Percentiles rank a stretch among this genome's conserved stretches.
Conservation (phyloP, 1,140 invertebrate species). For the Drosophila leontia region DNA sequence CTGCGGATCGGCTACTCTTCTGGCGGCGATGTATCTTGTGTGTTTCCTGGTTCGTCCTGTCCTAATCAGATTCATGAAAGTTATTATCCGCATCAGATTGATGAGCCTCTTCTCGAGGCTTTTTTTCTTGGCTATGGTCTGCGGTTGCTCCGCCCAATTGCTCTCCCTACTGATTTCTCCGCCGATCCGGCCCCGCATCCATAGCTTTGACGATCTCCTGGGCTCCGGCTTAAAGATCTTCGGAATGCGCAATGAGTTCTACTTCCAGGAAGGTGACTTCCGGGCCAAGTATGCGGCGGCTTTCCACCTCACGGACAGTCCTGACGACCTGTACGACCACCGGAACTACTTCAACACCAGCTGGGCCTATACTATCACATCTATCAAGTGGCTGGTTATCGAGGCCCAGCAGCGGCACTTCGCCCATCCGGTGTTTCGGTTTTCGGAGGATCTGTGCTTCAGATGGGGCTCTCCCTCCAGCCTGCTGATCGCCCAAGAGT, state of each 20-base stretch:
- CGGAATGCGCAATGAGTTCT: conserved; percentile 45
- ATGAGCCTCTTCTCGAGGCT: conserved; percentile 9
- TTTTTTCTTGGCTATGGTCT: conserved; percentile 13
- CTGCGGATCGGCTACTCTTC: neutral
- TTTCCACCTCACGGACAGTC: conserved; percentile 46
- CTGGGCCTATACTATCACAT: conserved; percentile 62
- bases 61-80: neutral
- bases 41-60: neutral
- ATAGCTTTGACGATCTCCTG: conserved; percentile 54
- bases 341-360: conserved; percentile 61
- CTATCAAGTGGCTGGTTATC: conserved; percentile 48
- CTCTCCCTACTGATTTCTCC: conserved; percentile 29
- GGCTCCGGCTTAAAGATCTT: conserved; percentile 53
- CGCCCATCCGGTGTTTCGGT: conserved; percentile 43
- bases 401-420: conserved; percentile 54
- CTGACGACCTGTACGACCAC: conserved; percentile 20
- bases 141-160: conserved; percentile 46
- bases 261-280: conserved; percentile 30
- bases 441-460: conserved; percentile 43
- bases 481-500: conserved; percentile 47
- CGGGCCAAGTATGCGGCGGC: conserved; percentile 58
- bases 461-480: neutral
- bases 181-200: conserved; percentile 20
- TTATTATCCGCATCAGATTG: neutral
- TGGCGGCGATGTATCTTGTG: conserved; percentile 2